Base-by-base conservation (phyloP, 2,888 invertebrate genomes). In the Amphipoea oculea region DNA sequence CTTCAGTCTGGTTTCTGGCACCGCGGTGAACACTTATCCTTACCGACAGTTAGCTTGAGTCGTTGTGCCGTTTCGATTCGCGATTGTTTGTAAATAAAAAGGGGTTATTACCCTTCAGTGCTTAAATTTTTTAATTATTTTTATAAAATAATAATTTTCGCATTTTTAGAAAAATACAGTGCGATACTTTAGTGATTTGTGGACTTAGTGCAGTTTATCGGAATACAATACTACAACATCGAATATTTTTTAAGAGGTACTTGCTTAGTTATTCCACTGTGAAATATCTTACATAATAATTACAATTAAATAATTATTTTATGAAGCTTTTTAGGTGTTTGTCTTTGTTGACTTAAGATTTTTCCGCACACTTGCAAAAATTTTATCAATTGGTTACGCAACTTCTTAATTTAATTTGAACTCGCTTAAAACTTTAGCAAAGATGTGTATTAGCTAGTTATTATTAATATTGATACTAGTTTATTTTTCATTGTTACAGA, bases 1-100 rank as follows among this genome's bases (percentile, higher is more conserved):
- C 94, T 94, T 96, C 96, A 96, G 96, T 96, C 93, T 94, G 92
- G 94, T 94, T 95, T 95, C 91, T 94, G 93, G 92, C 95, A 93
- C 94, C 95, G 94, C 79, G 86, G 94, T 93, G 94, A 90, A 92
- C 95, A 94, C 95, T 95, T 94, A 91, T 91, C 88, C 87, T 91
- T 86, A 84, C 88, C 23, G 29, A 81, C 81, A 76, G 71, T 80
- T 79, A 82, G 76, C 67, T 83, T 70, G 73, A 81, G 81, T 76
- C 86, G 81, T 83, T 86, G 73, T 75, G 70, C 79, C 63, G 82
- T 90, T 88, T 88, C 86, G 84, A 79, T 88, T 90, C 80, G 83
- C 42, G 89, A 90, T 93, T 95, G 94, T 95, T 95, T 94, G 93
- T 95, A 95, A 95, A 95, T 95, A 95, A 76, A 91, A 85, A 91